Base-by-base conservation (phyloP, 2,888 invertebrate species). In the Nysson spinosus region DNA sequence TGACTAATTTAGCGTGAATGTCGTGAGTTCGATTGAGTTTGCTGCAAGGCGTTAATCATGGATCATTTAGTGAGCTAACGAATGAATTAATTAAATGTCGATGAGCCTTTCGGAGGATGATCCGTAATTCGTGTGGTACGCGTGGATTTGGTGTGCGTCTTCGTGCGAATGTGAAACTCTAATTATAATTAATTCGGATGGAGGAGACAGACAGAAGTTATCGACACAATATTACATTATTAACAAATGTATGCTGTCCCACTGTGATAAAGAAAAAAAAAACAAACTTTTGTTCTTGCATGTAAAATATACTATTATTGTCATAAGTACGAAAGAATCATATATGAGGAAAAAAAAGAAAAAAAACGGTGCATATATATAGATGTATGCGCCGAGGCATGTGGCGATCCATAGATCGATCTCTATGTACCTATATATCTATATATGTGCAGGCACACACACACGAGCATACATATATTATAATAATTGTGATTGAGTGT, bases 251-350 rank as follows among this genome's bases (percentile, higher is more conserved):
- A 85, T 82, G 85, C 85, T 86, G 84, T 85, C 84, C 85, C 83
- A 86, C 86, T 86, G 86, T 86, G 86, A 86, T 86, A 86, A 79
- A n/a, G n/a, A n/a, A n/a, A n/a, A n/a, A n/a, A n/a, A n/a, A n/a
- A n/a, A n/a, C n/a, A 69, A 83, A 84, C 78, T 85, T 84, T 83
- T 83, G 80, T 83, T 86, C 85, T 83, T 85, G 84, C 85, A 85
- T 85, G 84, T 84, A 84, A 81, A 85, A 77, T 83, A 84, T 82
- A 81, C 77, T 76, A 84, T 80, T 82, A 83, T 76, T 78, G 79
- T 83, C 82, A 80, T 83, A 83, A 82, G 80, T 81, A 80, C 67
- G 78, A 63, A 65, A 37, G 58, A 44, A 51, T 37, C 16, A 58
- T 52, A 51, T 61, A 43, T 46, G 2, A 43, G 55, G 64, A 28